Evolutionary conservation across 30 jellyfish, hydroid and myxozoan genomes (phyloP).

Genomic region (Catostylus mosaicus): DNA sequence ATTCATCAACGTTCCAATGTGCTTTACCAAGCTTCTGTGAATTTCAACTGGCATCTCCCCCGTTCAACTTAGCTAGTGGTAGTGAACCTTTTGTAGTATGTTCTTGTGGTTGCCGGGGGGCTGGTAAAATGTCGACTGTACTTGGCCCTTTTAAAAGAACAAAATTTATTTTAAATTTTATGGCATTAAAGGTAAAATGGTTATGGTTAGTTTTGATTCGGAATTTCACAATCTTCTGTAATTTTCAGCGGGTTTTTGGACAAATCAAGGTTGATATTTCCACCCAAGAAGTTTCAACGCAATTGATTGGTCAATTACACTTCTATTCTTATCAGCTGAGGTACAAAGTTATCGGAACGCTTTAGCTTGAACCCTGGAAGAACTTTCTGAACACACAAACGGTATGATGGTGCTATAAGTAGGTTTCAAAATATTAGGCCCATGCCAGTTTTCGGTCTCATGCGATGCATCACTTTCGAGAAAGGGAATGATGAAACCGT

Average conservation of each 20-base stretch:
- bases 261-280: no score
- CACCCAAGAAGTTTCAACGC: no score
- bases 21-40: slow-evolving; percentile 67
- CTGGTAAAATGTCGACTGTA: slow-evolving; percentile 73
- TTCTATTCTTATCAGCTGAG: no score
- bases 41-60: slow-evolving; percentile 43
- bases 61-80: slow-evolving; percentile 46
- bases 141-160: slow-evolving; percentile 70
- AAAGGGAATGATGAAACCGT: no score
- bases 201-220: neutral
- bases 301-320: no score
- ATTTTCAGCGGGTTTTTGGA: slow-evolving; percentile 12
- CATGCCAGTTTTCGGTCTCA: no score
- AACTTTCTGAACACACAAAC: no score
- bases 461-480: no score
- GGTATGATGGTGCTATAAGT: no score
- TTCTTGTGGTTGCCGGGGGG: slow-evolving; percentile 79
- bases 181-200: neutral
- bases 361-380: no score
- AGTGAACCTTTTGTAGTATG: slow-evolving; percentile 71
- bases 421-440: no score
- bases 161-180: neutral
- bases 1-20: slow-evolving; percentile 1
- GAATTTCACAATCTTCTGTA: slow-evolving; percentile 33
- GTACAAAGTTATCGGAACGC: no score